Percentiles rank a stretch among this genome's conserved stretches.
phyloP scores from a whole-genome alignment of 1,140 invertebrate genomes.

The Diploscapter pachys region DNA sequence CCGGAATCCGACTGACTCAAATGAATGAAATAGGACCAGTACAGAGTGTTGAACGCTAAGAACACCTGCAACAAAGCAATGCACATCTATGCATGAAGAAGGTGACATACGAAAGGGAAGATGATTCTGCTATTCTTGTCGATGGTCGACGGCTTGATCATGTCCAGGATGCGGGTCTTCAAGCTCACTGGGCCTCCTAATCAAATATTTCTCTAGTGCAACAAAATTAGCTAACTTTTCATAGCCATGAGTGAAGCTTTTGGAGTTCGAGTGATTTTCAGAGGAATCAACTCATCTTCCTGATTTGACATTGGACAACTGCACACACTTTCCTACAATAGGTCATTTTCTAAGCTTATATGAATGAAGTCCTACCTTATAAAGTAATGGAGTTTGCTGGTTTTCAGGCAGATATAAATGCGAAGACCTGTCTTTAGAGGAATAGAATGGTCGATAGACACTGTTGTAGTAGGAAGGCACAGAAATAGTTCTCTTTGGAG shows the following conservation, averaged over 20 bases:
- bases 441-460: slow-evolving; percentile 41
- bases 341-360: too few relatives aligned
- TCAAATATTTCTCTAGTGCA: too few relatives aligned
- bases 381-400: slow-evolving; percentile 13
- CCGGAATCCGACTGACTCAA: slow-evolving; percentile 67
- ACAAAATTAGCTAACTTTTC: too few relatives aligned
- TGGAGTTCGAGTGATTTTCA: too few relatives aligned
- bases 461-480: slow-evolving; percentile 33
- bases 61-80: slow-evolving; percentile 63
- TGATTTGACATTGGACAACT: too few relatives aligned
- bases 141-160: slow-evolving; percentile 64
- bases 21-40: slow-evolving; percentile 94
- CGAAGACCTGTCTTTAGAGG: slow-evolving; percentile 33
- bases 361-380: background rate
- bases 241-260: too few relatives aligned
- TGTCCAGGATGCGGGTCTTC: too few relatives aligned
- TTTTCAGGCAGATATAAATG: slow-evolving; percentile 32
- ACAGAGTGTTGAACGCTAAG: slow-evolving; percentile 94
- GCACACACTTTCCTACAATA: too few relatives aligned
- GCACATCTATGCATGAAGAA: background rate
- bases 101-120: slow-evolving; percentile 76
- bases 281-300: too few relatives aligned
- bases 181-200: too few relatives aligned
- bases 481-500: slow-evolving; percentile 6
- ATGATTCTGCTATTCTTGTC: slow-evolving; percentile 93